Percentiles rank a stretch among this genome's conserved stretches.
Evolutionary conservation across 2,797 vertebrate genomes (phyloP).

Genomic region (Danio aesculapii): DNA sequence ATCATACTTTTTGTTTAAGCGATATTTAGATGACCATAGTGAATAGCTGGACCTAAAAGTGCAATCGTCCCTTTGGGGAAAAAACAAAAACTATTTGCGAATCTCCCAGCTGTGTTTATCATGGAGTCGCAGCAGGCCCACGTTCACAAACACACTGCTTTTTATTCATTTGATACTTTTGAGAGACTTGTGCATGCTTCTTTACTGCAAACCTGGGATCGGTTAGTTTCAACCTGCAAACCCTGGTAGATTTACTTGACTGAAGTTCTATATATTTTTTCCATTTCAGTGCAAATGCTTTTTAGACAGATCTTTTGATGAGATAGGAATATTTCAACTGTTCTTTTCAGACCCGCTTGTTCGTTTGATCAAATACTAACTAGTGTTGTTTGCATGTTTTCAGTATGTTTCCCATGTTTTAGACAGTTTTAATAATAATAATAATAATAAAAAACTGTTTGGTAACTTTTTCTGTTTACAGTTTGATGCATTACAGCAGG

Average conservation of each 20-base stretch:
- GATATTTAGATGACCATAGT: constrained; percentile 40
- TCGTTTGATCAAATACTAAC: constrained; percentile 45
- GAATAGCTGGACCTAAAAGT: constrained; percentile 53
- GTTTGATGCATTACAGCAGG: constrained; percentile 67
- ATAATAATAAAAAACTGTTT: constrained; percentile 63
- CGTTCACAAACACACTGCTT: constrained; percentile 21
- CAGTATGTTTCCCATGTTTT: constrained; percentile 41
- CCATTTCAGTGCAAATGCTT: constrained; percentile 20
- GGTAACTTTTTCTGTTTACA: constrained; percentile 77
- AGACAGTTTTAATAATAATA: constrained; percentile 59
- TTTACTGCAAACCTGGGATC: constrained; percentile 30
- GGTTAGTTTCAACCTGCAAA: constrained; percentile 40
- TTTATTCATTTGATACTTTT: constrained; percentile 34
- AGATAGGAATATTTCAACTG: constrained; percentile 29
- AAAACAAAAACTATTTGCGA: constrained; percentile 5
- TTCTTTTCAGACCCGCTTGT: constrained; percentile 32
- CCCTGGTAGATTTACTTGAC: constrained; percentile 36
- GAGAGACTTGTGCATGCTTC: constrained; percentile 39
- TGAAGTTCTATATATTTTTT: constrained; percentile 48
- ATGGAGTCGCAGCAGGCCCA: constrained; percentile 11
- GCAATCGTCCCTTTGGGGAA: constrained; percentile 54
- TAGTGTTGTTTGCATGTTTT: constrained; percentile 45
- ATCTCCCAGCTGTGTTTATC: constrained; percentile 6
- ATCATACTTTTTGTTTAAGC: constrained; percentile 42
- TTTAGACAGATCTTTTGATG: constrained; percentile 30